A percentile compares a stretch with the other conserved stretches of the same genome.
Evolutionary conservation across 2,888 invertebrate genomes (phyloP).

Genomic region (Phania funesta): DNA sequence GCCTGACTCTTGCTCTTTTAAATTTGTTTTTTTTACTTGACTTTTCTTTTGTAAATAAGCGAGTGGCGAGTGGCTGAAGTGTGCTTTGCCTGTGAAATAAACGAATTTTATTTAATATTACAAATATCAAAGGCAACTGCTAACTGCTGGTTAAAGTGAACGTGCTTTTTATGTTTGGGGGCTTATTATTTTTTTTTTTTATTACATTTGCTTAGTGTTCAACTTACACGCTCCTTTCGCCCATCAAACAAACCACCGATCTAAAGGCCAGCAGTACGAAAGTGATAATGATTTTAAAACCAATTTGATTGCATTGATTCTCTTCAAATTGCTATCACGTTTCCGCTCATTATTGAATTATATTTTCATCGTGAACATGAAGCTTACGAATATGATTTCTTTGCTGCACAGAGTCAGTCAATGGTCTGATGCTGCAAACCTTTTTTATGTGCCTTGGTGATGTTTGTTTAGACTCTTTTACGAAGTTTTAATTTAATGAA

Average conservation of each 20-base stretch:
- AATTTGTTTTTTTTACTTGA: background rate
- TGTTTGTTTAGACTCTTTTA: background rate
- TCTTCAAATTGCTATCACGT: constrained; percentile 62
- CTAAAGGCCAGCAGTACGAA: constrained; percentile 7
- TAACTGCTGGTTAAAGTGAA: constrained; percentile 32
- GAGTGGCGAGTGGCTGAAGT: constrained; percentile 54
- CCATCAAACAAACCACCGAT: background rate
- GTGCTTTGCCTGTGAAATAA: constrained; percentile 39
- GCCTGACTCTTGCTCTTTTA: background rate
- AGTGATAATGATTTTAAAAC: constrained; percentile 54
- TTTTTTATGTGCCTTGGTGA: background rate
- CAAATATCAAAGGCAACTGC: constrained; percentile 39
- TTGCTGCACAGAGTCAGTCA: background rate
- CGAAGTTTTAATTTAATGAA: constrained; percentile 45
- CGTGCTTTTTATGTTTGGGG: background rate
- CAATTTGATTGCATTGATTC: constrained; percentile 57
- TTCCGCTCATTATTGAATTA: constrained; percentile 59
- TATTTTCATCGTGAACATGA: constrained; percentile 13
- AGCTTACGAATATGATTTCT: background rate
- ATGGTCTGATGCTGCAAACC: background rate
- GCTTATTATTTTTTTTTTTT: background rate
- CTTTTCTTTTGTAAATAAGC: constrained; percentile 32
- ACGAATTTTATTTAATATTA: constrained; percentile 12
- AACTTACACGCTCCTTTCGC: constrained; percentile 6
- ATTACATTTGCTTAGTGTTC: background rate